Percentiles rank a stretch among this genome's conserved stretches.
phyloP scores from a whole-genome alignment of 1,140 invertebrate species.

The Penaeus japonicus region DNA sequence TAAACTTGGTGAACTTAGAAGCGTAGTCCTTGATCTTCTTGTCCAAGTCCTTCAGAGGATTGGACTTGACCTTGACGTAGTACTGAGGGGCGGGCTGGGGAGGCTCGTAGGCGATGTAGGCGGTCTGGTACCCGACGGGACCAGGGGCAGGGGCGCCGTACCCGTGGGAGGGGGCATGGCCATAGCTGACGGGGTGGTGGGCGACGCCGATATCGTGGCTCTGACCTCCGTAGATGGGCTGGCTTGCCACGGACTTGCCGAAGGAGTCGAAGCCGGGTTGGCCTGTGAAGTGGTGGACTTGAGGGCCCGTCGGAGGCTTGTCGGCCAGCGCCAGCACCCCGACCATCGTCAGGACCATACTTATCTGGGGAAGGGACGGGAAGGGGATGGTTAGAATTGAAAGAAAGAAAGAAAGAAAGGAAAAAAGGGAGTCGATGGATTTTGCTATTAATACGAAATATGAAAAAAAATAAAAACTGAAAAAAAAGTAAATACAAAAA shows the following conservation, averaged over 20 bases:
- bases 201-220: slow-evolving; percentile 13
- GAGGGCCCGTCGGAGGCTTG: background rate
- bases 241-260: slow-evolving; percentile 7
- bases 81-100: background rate
- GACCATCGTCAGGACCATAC: background rate
- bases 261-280: slow-evolving; percentile 36
- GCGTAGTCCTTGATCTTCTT: slow-evolving; percentile 35
- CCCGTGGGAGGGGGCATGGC: no score
- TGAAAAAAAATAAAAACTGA: no score
- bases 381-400: no score
- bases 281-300: slow-evolving; percentile 21
- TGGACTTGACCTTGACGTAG: slow-evolving; percentile 7
- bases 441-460: no score
- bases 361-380: no score
- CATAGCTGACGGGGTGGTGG: no score
- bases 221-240: slow-evolving; percentile 2
- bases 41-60: slow-evolving; percentile 13
- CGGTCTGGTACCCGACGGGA: no score
- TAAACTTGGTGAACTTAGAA: slow-evolving; percentile 32
- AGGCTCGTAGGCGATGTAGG: slow-evolving; percentile 23
- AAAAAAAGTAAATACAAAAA: no score
- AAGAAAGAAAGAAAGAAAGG: no score
- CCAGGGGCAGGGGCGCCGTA: no score
- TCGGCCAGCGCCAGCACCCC: slow-evolving; percentile 1
- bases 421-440: no score